phyloP scores from a whole-genome alignment of 2,888 invertebrate genomes.

The Odontocolon sp. region DNA sequence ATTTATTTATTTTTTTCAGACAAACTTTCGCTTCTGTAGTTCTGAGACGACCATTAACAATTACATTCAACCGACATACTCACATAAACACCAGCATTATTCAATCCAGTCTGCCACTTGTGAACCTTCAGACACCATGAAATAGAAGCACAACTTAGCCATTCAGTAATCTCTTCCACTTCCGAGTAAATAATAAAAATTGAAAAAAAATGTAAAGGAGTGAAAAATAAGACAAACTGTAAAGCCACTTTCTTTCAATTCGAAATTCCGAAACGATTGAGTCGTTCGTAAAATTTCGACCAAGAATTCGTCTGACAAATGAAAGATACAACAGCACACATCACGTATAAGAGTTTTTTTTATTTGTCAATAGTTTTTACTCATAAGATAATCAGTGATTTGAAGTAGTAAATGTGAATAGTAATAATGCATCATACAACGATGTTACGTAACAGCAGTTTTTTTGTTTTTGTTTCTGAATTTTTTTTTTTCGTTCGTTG shows the following conservation, averaged over 20 bases:
- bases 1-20: conserved; percentile 50
- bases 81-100: conserved; percentile 71
- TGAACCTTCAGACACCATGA: conserved; percentile 65
- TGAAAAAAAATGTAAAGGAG: conserved; percentile 33
- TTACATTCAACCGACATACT: conserved; percentile 76
- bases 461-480: conserved; percentile 33
- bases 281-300: conserved; percentile 33
- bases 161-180: conserved; percentile 57
- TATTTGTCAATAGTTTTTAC: conserved; percentile 67
- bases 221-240: conserved; percentile 18
- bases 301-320: conserved; percentile 37
- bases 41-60: conserved; percentile 78
- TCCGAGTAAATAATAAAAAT: conserved; percentile 35
- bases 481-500: conserved; percentile 43
- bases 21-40: conserved; percentile 71
- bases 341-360: conserved; percentile 68
- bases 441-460: conserved; percentile 58
- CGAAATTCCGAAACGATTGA: conserved; percentile 26
- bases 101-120: conserved; percentile 72
- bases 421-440: conserved; percentile 64
- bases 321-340: conserved; percentile 67
- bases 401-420: conserved; percentile 66
- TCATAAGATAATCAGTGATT: conserved; percentile 68
- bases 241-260: conserved; percentile 18
- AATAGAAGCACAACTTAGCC: conserved; percentile 60